phyloP scores from a whole-genome alignment of 2,888 invertebrate genomes.

The Ramazzottius varieornatus region DNA sequence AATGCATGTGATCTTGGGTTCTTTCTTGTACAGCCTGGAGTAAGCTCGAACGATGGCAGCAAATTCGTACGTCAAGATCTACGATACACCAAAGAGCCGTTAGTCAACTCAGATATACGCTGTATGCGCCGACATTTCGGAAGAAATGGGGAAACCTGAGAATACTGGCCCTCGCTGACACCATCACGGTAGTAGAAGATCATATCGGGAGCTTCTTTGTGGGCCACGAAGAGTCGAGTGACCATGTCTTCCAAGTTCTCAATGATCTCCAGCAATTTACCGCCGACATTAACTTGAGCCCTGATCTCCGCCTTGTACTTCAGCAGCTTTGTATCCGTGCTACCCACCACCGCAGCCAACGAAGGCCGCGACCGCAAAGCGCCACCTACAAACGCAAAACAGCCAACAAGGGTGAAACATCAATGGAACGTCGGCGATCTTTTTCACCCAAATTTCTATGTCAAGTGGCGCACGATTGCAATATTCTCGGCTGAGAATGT shows the following conservation, averaged over 20 bases:
- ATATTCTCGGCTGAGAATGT: no score
- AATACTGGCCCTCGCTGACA: constrained; percentile 10
- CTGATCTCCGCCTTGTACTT: neutral
- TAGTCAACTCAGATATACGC: no score
- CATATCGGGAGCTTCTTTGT: neutral
- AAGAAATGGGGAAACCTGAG: no score
- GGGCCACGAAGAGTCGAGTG: neutral
- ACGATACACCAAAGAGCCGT: no score
- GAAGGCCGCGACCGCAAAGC: neutral
- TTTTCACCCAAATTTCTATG: neutral
- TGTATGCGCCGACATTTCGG: no score
- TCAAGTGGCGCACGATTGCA: no score
- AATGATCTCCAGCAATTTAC: neutral
- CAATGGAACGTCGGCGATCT: no score
- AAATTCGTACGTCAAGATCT: neutral
- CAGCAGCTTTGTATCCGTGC: neutral
- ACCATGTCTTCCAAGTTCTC: neutral
- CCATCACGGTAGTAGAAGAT: constrained; percentile 10
- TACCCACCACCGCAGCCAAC: neutral
- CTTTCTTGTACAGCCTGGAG: neutral
- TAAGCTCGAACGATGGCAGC: neutral
- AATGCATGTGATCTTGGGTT: neutral
- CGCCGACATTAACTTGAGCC: neutral
- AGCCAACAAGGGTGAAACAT: no score
- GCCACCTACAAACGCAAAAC: neutral